These are phyloP conservation scores for Hydrochoerus hydrochaeris DNA, from an alignment of 2,113 vertebrate species.

Conservation along the genomic window DNA sequence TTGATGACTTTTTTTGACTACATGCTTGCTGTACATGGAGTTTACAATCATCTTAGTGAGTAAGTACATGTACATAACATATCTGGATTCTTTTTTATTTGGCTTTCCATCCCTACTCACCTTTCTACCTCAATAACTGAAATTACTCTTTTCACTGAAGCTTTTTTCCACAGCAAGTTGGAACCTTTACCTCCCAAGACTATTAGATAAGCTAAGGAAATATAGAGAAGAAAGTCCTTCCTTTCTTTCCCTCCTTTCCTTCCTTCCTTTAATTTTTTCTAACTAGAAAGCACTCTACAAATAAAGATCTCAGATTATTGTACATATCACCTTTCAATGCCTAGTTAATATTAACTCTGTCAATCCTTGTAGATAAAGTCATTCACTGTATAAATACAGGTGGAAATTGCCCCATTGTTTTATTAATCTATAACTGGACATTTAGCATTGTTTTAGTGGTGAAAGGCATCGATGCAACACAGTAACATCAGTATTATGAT, in stretches of 20 bases:
- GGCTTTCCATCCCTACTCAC: too few species aligned
- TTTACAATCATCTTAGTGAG: too few species aligned
- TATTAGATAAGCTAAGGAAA: neutral
- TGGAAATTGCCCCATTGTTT: neutral
- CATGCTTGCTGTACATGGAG: too few species aligned
- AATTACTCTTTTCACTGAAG: neutral
- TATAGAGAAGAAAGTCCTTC: neutral
- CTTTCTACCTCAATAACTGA: neutral
- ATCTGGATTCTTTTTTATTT: too few species aligned
- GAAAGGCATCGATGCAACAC: neutral
- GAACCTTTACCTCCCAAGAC: neutral
- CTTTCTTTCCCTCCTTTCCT: too few species aligned
- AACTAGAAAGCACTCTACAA: neutral
- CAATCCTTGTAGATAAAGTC: neutral
- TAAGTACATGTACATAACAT: too few species aligned
- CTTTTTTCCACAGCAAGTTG: neutral
- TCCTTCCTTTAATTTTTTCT: neutral
- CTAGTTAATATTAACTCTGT: neutral
- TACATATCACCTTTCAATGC: neutral
- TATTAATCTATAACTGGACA: neutral
- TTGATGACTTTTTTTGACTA: neutral
- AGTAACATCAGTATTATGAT: neutral
- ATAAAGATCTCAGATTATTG: neutral
- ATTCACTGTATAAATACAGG: neutral
- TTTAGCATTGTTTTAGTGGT: neutral